These are phyloP conservation scores for Buceros bicornis DNA, from an alignment of 2,797 vertebrate species.

Conservation along the genomic window DNA sequence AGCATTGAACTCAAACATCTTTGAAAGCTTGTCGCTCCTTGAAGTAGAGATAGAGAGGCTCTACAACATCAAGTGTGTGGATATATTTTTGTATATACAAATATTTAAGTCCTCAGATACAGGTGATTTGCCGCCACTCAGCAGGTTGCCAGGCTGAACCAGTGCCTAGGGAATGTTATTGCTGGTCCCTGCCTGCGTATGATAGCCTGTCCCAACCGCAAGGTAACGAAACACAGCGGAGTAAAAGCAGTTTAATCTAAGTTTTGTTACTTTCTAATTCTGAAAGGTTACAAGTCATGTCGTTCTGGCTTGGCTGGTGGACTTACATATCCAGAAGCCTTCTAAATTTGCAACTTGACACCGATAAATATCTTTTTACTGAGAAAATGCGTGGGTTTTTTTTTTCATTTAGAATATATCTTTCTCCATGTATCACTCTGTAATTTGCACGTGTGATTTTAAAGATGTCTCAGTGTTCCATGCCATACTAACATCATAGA, in stretches of 20 bases:
- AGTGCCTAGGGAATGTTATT: not conserved
- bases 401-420: not conserved
- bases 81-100: not conserved
- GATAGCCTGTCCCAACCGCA: not conserved
- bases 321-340: not conserved
- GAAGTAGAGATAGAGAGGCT: not conserved
- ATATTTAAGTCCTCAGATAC: not conserved
- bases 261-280: not conserved
- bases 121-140: not conserved
- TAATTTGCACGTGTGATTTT: not conserved
- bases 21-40: not conserved
- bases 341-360: not conserved
- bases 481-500: accelerated
- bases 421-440: not conserved
- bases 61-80: not conserved
- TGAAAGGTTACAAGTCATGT: not conserved
- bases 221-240: not conserved
- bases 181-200: not conserved
- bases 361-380: not conserved
- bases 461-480: not conserved
- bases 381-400: not conserved
- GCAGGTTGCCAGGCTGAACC: not conserved
- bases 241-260: not conserved
- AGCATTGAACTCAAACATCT: not conserved
- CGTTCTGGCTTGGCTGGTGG: not conserved